Percentiles rank a stretch among this genome's conserved stretches.
These are phyloP conservation scores for Sakesphorus luctuosus DNA, from an alignment of 2,113 vertebrate genomes.

Conservation along the genomic window DNA sequence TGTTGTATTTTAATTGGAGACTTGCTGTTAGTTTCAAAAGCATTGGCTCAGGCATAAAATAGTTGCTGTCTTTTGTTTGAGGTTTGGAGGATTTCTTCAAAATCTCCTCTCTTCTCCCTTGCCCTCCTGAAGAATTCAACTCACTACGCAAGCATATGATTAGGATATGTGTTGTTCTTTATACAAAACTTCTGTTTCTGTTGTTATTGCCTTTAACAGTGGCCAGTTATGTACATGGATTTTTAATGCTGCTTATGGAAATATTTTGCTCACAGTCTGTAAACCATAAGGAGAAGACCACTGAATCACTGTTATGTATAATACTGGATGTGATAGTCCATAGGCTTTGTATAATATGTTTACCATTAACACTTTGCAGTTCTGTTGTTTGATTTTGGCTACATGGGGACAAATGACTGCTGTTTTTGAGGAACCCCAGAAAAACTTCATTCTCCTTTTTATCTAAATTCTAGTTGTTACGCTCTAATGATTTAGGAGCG, in stretches of 20 bases:
- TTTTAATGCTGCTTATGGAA: constrained; percentile 36
- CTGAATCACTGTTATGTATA: neutral
- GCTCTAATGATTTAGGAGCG: neutral
- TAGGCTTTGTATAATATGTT: neutral
- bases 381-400: neutral
- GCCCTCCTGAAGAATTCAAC: neutral
- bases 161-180: neutral
- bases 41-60: neutral
- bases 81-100: neutral
- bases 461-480: neutral
- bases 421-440: neutral
- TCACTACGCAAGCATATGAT: neutral
- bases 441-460: neutral
- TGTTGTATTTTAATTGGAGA: neutral
- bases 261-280: neutral
- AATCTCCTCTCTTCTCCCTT: neutral
- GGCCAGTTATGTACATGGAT: neutral
- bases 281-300: neutral
- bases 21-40: constrained; percentile 12
- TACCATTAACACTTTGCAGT: neutral
- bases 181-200: neutral
- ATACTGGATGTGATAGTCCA: neutral
- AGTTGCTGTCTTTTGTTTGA: neutral
- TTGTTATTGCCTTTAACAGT: neutral
- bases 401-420: accelerated